phyloP scores from a whole-genome alignment of 92 coral and sea anemone genomes.

The Desmophyllum pertusum region DNA sequence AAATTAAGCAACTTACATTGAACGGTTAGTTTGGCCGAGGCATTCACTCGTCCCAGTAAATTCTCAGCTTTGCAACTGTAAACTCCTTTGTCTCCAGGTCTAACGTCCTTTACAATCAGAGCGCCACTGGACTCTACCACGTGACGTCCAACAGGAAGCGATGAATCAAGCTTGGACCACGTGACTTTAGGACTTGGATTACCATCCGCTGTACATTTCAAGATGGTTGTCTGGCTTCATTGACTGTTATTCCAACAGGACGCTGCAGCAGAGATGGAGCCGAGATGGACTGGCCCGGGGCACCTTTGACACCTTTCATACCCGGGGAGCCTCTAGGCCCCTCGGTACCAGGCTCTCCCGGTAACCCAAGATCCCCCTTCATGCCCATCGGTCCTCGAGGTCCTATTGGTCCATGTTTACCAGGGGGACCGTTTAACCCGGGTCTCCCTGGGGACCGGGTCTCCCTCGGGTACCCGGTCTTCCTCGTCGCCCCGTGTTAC shows the following conservation, averaged over 20 bases:
- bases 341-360: slow-evolving; percentile 52
- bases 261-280: slow-evolving; percentile 45
- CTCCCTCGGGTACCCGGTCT: slow-evolving; percentile 60
- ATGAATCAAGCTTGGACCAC: slow-evolving; percentile 51
- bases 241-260: slow-evolving; percentile 47
- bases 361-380: slow-evolving; percentile 46
- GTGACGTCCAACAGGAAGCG: slow-evolving; percentile 47
- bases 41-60: slow-evolving; percentile 21
- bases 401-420: slow-evolving; percentile 69
- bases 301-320: slow-evolving; percentile 52
- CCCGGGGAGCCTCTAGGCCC: slow-evolving; percentile 58
- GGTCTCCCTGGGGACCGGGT: slow-evolving; percentile 53
- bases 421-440: slow-evolving; percentile 59
- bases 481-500: slow-evolving; percentile 66
- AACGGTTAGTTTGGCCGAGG: not conserved
- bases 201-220: slow-evolving; percentile 52
- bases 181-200: slow-evolving; percentile 61
- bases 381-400: slow-evolving; percentile 39
- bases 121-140: slow-evolving; percentile 42
- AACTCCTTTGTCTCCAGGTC: slow-evolving; percentile 37
- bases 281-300: slow-evolving; percentile 51
- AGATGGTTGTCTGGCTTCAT: slow-evolving; percentile 52
- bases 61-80: slow-evolving; percentile 23
- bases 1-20: slow-evolving; percentile 1
- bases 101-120: slow-evolving; percentile 39